Evolutionary conservation across 2,888 invertebrate genomes (phyloP).

Genomic region (Eilema depressum): DNA sequence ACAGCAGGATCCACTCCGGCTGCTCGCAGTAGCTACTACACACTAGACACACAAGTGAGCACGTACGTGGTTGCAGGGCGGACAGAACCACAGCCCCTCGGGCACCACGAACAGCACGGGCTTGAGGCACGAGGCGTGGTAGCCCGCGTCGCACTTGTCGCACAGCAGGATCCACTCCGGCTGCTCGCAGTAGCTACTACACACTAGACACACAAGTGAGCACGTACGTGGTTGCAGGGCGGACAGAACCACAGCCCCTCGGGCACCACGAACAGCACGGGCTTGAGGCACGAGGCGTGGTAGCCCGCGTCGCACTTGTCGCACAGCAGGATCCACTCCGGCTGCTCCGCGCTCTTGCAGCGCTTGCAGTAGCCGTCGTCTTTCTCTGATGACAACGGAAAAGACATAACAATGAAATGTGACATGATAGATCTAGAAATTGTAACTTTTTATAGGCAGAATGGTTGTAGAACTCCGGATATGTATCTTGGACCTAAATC

Average conservation of each 20-base stretch:
- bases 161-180: constrained; percentile 87
- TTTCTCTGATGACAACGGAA: constrained; percentile 23
- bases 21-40: too few species aligned
- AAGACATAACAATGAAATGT: not conserved
- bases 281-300: constrained; percentile 96
- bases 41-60: too few species aligned
- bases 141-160: constrained; percentile 98
- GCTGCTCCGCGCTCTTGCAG: constrained; percentile 88
- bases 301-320: constrained; percentile 98
- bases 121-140: constrained; percentile 98
- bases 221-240: constrained; percentile 87
- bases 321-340: constrained; percentile 97
- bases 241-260: constrained; percentile 99
- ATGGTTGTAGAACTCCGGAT: too few species aligned
- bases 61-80: constrained; percentile 91
- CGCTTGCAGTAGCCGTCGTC: constrained; percentile 94
- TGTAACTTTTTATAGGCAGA: too few species aligned
- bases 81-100: constrained; percentile 99
- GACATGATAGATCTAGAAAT: not conserved
- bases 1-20: constrained; percentile 64
- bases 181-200: too few species aligned
- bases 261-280: constrained; percentile 87
- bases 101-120: constrained; percentile 97
- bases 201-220: too few species aligned
- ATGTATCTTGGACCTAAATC: too few species aligned